Percentiles rank a stretch among this genome's conserved stretches.
phyloP scores from a whole-genome alignment of 2,113 vertebrate species.

The Mionectes macconnelli region DNA sequence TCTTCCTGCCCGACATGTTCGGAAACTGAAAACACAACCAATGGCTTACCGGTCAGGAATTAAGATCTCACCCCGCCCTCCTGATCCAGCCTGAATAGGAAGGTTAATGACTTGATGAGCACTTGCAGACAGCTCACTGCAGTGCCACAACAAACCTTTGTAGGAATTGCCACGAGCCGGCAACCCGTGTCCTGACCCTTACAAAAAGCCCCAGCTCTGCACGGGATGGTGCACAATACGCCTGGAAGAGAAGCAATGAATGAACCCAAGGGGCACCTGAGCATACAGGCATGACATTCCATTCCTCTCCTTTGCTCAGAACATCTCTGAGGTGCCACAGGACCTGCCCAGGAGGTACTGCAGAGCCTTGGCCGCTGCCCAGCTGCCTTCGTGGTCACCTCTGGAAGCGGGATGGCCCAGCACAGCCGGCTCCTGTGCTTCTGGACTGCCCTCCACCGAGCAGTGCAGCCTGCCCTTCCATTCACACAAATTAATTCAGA shows the following conservation, averaged over 20 bases:
- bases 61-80: neutral
- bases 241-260: neutral
- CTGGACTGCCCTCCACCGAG: neutral
- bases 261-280: neutral
- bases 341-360: neutral
- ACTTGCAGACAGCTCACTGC: neutral
- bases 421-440: neutral
- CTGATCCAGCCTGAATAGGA: neutral
- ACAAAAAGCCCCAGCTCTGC: neutral
- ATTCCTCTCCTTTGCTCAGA: neutral
- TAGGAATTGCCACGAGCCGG: neutral
- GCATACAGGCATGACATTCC: neutral
- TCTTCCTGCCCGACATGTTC: neutral
- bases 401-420: neutral
- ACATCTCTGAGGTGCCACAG: rapidly evolving
- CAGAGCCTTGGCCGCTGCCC: neutral
- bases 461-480: neutral
- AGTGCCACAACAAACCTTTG: neutral
- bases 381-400: rapidly evolving
- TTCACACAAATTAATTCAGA: neutral
- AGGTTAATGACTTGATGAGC: neutral
- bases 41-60: neutral
- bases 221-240: rapidly evolving
- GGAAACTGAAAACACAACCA: neutral
- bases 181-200: neutral